Percentiles rank a stretch among this genome's conserved stretches.
Conservation (phyloP, 2,797 vertebrate species). For the Fundulus diaphanus region DNA sequence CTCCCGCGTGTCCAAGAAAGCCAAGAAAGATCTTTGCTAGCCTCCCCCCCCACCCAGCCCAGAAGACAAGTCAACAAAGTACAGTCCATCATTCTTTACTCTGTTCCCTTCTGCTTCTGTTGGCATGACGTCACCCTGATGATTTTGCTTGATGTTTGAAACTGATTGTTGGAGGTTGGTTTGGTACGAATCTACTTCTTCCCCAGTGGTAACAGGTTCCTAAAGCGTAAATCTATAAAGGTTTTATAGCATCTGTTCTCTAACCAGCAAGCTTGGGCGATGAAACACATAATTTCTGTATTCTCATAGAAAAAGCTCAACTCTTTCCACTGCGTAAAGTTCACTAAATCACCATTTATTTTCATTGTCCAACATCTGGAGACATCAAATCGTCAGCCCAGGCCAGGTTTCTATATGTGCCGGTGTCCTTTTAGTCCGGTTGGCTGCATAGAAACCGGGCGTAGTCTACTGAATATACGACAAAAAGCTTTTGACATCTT, state of each 20-base stretch:
- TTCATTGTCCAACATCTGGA: not conserved
- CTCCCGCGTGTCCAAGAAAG: slow-evolving; percentile 83
- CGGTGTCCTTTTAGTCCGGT: too few relatives aligned
- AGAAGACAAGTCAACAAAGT: slow-evolving; percentile 74
- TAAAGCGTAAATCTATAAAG: not conserved
- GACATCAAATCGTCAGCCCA: not conserved
- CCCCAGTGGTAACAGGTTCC: not conserved
- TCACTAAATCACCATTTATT: not conserved
- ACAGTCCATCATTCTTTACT: slow-evolving; percentile 69
- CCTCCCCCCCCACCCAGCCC: slow-evolving; percentile 28
- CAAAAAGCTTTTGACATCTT: not conserved
- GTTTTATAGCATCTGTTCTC: not conserved
- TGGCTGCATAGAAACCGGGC: not conserved
- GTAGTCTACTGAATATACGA: not conserved
- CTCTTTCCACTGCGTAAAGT: not conserved
- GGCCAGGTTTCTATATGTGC: not conserved
- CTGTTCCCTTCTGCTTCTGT: slow-evolving; percentile 43
- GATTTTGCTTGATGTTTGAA: not conserved
- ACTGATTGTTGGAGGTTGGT: not conserved
- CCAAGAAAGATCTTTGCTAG: slow-evolving; percentile 72
- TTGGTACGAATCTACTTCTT: not conserved
- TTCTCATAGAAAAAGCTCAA: not conserved
- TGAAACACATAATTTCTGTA: not conserved
- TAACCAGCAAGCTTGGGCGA: not conserved
- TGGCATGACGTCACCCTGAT: slow-evolving; percentile 29